phyloP scores from a whole-genome alignment of 2,797 vertebrate genomes.

The Lepus townsendii region DNA sequence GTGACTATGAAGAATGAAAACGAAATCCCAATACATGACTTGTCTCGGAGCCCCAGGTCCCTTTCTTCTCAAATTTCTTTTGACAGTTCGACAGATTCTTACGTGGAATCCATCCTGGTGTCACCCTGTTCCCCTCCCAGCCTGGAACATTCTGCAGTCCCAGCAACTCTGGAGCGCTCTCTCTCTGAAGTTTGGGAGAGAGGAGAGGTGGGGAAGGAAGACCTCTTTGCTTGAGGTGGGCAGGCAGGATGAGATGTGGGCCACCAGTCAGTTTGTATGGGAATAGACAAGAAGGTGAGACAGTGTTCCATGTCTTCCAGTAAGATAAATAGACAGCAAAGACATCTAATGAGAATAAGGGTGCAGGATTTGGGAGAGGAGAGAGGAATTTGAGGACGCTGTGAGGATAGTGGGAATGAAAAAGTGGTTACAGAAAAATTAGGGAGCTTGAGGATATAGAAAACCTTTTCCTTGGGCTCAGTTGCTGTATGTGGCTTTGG shows the following conservation, averaged over 20 bases:
- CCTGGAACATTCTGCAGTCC: background rate
- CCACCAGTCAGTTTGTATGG: background rate
- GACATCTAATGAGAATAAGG: background rate
- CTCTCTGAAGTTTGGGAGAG: background rate
- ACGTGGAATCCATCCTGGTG: background rate
- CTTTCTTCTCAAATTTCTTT: background rate
- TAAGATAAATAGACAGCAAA: background rate
- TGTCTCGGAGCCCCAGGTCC: background rate
- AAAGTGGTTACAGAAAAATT: background rate
- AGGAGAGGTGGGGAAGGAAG: background rate
- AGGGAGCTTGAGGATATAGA: background rate
- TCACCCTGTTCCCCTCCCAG: background rate
- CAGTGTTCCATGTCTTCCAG: background rate
- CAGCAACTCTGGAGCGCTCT: background rate
- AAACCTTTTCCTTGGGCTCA: background rate
- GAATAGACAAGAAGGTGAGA: background rate
- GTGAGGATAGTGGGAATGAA: background rate
- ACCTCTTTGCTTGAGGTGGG: background rate
- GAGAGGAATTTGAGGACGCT: background rate
- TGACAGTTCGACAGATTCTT: background rate
- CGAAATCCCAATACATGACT: background rate
- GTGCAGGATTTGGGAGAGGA: background rate
- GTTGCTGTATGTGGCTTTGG: background rate
- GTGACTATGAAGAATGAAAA: background rate
- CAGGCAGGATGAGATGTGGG: background rate